phyloP scores from a whole-genome alignment of 2,113 vertebrate genomes.

The Nestor notabilis region DNA sequence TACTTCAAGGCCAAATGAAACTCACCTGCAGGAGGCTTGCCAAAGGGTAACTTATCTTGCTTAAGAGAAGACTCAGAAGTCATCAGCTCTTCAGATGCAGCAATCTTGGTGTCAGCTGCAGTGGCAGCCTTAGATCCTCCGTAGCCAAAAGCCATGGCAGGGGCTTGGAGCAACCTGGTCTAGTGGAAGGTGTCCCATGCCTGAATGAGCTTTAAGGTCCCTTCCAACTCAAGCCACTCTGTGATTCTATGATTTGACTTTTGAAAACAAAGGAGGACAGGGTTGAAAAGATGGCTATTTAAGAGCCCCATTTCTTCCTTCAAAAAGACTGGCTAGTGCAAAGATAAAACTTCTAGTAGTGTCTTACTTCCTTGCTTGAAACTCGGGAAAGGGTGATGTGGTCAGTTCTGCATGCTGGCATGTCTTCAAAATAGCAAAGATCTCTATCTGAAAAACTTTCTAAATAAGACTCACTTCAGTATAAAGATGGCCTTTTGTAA shows the following conservation, averaged over 20 bases:
- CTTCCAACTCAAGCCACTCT: background rate
- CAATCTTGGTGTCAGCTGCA: background rate
- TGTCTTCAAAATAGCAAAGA: background rate
- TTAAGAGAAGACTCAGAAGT: background rate
- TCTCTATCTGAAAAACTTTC: background rate
- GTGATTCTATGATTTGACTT: background rate
- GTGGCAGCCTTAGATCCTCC: background rate
- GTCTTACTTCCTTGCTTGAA: background rate
- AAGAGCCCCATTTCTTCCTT: background rate
- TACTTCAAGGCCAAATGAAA: background rate
- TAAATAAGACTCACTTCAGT: background rate
- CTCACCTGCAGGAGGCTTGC: conserved; percentile 6
- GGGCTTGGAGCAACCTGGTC: background rate
- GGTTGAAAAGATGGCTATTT: background rate
- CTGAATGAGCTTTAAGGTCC: background rate
- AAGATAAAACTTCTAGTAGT: background rate
- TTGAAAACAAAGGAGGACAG: background rate
- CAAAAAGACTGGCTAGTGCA: fast-evolving
- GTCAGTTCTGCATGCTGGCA: background rate
- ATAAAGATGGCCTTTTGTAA: background rate
- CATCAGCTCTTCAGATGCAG: background rate
- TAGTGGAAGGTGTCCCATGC: background rate
- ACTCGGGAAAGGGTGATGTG: fast-evolving
- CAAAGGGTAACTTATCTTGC: background rate
- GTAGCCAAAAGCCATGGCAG: no score